A percentile compares a stretch with the other conserved stretches of the same genome.
Evolutionary conservation across 2,888 invertebrate species (phyloP).

Genomic region (Tenodera sinensis): DNA sequence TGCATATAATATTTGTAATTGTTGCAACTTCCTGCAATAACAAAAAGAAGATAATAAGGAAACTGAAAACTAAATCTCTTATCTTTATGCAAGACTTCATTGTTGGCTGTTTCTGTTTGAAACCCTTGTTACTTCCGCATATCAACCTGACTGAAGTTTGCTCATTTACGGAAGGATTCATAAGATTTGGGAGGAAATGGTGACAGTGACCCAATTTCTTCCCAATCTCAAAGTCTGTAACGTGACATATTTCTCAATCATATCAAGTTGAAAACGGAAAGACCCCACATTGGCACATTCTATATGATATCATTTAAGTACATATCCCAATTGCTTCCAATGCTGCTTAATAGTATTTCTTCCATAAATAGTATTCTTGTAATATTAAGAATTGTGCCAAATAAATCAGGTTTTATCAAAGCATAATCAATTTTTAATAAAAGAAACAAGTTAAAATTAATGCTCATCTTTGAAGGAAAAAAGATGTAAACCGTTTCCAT

Average conservation of each 20-base stretch:
- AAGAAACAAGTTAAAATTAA: constrained; percentile 20
- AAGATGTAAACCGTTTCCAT: constrained; percentile 9
- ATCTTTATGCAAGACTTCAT: not conserved
- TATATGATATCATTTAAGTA: not conserved
- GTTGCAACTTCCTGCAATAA: not conserved
- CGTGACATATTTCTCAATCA: not conserved
- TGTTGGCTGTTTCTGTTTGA: not conserved
- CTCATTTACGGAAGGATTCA: not conserved
- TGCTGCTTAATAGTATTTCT: not conserved
- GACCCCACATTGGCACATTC: not conserved
- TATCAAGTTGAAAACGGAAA: not conserved
- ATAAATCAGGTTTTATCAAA: not conserved
- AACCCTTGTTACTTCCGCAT: not conserved
- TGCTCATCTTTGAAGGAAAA: constrained; percentile 26
- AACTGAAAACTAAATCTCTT: not conserved
- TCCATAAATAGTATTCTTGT: constrained; percentile 5
- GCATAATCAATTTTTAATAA: constrained; percentile 19
- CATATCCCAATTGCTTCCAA: constrained; percentile 28
- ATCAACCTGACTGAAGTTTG: constrained; percentile 9
- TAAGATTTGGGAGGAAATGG: not conserved
- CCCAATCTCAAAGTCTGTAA: not conserved
- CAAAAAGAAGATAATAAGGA: not conserved
- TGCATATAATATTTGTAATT: not conserved
- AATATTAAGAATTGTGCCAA: constrained; percentile 29
- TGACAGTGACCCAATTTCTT: not conserved